Base-by-base conservation (phyloP, 2,888 invertebrate species). In the Chaetogeoica ovagalla region DNA sequence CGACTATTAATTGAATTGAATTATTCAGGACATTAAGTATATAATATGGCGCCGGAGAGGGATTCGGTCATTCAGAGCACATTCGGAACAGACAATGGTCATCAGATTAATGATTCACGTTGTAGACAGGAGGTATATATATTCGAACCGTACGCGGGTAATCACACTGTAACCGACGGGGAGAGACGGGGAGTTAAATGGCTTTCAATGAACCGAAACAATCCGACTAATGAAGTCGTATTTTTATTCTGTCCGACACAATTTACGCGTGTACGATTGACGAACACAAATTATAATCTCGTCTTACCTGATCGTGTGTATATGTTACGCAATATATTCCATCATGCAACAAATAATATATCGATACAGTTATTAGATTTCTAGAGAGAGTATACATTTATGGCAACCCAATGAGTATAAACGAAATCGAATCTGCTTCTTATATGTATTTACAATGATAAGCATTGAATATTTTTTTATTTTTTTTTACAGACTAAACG, bases 11-110 rank as follows among this genome's bases (percentile, higher is more conserved):
- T 77, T 62, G 69, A 69, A 77, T 77, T 77, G 77, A 77, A 77
- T 77, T 70, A 77, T 77, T 77, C 77, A 70, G 77, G 70, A 70
- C 77, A 70, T 77, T 77, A 77, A 77, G 77, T 77, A 63, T 57
- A 65, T 73, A 52, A 23, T 62, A 30, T 66, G 55, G 63, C 37
- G 37, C 52, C 15, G 60, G 21, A 11, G n/a, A 7, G 68, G 68
- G 48, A 68, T 62, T 72, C 59, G 48, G 48, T 48, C 48, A 48
- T 5, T 65, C 19, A 55, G 13, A 65, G 63, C 74, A 75, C 74
- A 65, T 75, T 69, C 52, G 69, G 1, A 70, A 62, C 69, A 62
- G 69, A 77, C 70, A 77, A 77, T 77, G 70, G 77, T 70, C 77
- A 70, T 69, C 59, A 59, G 68, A 69, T 68, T 77, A 77, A 70